Evolutionary conservation across 2,113 vertebrate species (phyloP).

Genomic region (Cochlearius cochlearius): DNA sequence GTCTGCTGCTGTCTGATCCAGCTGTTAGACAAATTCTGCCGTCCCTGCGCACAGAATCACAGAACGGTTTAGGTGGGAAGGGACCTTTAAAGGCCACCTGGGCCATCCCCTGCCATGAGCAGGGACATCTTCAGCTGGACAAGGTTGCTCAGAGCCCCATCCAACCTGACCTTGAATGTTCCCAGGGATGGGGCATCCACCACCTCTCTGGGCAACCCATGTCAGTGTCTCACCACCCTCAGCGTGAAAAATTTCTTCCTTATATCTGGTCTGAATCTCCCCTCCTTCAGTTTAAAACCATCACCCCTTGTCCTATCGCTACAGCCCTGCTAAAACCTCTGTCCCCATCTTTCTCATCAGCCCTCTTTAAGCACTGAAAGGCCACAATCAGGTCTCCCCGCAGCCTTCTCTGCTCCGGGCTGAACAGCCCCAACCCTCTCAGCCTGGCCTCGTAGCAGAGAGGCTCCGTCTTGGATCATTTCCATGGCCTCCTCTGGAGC

Average conservation of each 20-base stretch:
- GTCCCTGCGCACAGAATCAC: neutral
- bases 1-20: neutral
- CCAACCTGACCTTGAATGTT: accelerated
- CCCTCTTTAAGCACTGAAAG: neutral
- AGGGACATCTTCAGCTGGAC: accelerated
- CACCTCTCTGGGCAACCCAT: neutral
- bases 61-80: neutral
- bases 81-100: accelerated
- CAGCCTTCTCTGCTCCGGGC: neutral
- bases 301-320: accelerated
- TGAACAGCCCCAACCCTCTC: neutral
- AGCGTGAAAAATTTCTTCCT: accelerated
- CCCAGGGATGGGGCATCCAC: neutral
- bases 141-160: accelerated
- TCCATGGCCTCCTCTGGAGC: neutral
- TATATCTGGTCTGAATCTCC: accelerated
- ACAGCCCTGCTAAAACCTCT: neutral
- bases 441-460: neutral
- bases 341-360: neutral
- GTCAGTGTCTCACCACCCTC: neutral
- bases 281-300: neutral
- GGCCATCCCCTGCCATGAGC: accelerated
- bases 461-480: accelerated
- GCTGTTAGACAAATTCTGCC: neutral
- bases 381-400: accelerated